Base-by-base conservation (phyloP, 2,113 vertebrate genomes). In the Oenanthe melanoleuca region DNA sequence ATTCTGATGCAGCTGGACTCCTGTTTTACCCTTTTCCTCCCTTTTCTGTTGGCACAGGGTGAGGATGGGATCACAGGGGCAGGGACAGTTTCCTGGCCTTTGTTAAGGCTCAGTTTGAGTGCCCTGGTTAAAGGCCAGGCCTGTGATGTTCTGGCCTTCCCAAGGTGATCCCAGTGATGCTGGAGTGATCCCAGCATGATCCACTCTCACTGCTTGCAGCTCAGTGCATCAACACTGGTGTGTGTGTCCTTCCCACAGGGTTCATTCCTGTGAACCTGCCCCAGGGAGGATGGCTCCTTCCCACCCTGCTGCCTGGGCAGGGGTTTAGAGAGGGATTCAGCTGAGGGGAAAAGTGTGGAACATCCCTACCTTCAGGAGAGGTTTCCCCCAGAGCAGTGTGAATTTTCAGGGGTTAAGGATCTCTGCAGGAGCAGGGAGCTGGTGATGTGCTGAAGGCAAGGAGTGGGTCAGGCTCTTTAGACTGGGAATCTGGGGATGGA, bases 191-290 rank as follows among this genome's bases (percentile, higher is more conserved):
- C 38, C 61, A 14, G 53, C 9, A 6, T 4, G 60, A 64, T 26
- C 61, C 5, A 4, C 18, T 61, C 44, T 38, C 23, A 20, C 34
- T 8, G 8, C 33, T 25, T 24, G 42, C 49, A 40, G 47, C 42
- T 56, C 65, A 5, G 0, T 24, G 55, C 34, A 1, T 24, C 40
- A 6, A 1, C 8, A 1, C 2, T 16, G 59, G 29, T 4, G 50
- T 11, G 42, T 2, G 37, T 21, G 5, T 64, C 66, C 33, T 44
- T 52, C 82, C 69, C 5, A 9, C 25, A 1, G 5, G 3, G 37
- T 33, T 44, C 9, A 38, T 50, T 55, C 42, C 25, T 24, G 11
- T 24, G 34, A 25, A 25, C 23, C 38, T 49, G 44, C 69, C 69
- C 34, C 45, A 15, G 14, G 42, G 16, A 42, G 44, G 38, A 26